Percentiles rank a stretch among this genome's conserved stretches.
phyloP scores from a whole-genome alignment of 2,888 invertebrate species.

The Cheilosia impressa region DNA sequence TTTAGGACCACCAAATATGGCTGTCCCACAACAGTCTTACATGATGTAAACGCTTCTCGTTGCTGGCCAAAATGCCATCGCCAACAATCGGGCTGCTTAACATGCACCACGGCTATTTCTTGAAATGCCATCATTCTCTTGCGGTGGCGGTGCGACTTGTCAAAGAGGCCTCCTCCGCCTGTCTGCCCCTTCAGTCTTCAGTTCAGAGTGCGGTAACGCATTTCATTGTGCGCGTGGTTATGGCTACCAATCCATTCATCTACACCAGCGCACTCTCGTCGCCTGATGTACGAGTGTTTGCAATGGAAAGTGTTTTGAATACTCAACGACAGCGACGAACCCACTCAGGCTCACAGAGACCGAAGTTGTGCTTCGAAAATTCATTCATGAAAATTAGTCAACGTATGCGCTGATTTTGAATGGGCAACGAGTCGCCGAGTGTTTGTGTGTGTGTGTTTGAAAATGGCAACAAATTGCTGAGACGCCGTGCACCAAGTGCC shows the following conservation, averaged over 20 bases:
- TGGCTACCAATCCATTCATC: slow-evolving; percentile 27
- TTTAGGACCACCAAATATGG: slow-evolving; percentile 69
- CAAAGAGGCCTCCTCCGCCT: slow-evolving; percentile 18
- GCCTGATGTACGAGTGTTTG: slow-evolving; percentile 22
- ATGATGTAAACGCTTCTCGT: slow-evolving; percentile 69
- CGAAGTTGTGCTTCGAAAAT: slow-evolving; percentile 45
- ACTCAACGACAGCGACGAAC: slow-evolving; percentile 38
- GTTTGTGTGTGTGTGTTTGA: slow-evolving; percentile 25
- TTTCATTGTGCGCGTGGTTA: slow-evolving; percentile 12
- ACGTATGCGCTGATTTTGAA: slow-evolving; percentile 43
- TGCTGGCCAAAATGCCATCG: slow-evolving; percentile 40
- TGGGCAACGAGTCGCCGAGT: slow-evolving; percentile 23
- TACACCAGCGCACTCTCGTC: background rate
- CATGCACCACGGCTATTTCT: slow-evolving; percentile 53
- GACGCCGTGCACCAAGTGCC: slow-evolving; percentile 34
- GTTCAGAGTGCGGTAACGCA: slow-evolving; percentile 4
- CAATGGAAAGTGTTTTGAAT: slow-evolving; percentile 64
- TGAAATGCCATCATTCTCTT: slow-evolving; percentile 68
- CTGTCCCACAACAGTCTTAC: slow-evolving; percentile 39
- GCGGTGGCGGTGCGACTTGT: slow-evolving; percentile 46
- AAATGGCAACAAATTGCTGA: slow-evolving; percentile 48
- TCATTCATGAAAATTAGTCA: slow-evolving; percentile 67
- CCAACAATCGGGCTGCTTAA: slow-evolving; percentile 57
- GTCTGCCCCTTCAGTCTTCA: background rate
- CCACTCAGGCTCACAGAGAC: slow-evolving; percentile 21